phyloP scores from a whole-genome alignment of 2,113 vertebrate species.

The Helogale parvula region DNA sequence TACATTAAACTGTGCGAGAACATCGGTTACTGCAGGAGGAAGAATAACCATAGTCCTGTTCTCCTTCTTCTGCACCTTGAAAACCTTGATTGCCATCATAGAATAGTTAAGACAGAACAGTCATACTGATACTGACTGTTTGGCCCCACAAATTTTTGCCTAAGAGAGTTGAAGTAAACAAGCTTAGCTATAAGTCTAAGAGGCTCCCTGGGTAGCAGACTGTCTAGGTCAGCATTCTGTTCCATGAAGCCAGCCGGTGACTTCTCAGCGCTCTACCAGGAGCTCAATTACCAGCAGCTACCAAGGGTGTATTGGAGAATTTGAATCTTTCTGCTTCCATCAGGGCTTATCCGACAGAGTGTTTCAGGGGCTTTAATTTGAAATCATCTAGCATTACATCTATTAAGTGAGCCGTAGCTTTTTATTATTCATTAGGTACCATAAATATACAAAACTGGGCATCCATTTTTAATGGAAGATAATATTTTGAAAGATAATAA shows the following conservation, averaged over 20 bases:
- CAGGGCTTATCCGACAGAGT: not conserved
- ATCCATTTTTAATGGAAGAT: slow-evolving; percentile 67
- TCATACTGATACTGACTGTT: not conserved
- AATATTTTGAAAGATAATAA: slow-evolving; percentile 51
- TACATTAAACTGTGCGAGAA: not conserved
- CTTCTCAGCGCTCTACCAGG: not conserved
- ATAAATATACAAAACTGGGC: slow-evolving; percentile 43
- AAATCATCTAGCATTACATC: slow-evolving; percentile 40
- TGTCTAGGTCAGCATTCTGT: not conserved
- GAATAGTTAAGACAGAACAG: not conserved
- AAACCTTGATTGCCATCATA: not conserved
- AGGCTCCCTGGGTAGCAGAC: not conserved
- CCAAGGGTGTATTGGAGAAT: not conserved
- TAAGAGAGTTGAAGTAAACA: not conserved
- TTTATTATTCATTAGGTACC: slow-evolving; percentile 57
- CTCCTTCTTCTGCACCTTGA: not conserved
- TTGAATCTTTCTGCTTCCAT: slow-evolving; percentile 13
- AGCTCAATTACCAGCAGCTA: slow-evolving; percentile 16
- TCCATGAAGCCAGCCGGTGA: not conserved
- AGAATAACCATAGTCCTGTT: not conserved
- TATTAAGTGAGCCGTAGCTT: slow-evolving; percentile 49
- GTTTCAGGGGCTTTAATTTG: slow-evolving; percentile 36
- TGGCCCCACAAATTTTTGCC: not conserved
- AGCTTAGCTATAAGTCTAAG: not conserved
- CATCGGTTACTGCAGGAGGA: not conserved